A percentile compares a stretch with the other conserved stretches of the same genome.
Conservation (phyloP, 2,888 invertebrate genomes). For the Nycteola revayana region DNA sequence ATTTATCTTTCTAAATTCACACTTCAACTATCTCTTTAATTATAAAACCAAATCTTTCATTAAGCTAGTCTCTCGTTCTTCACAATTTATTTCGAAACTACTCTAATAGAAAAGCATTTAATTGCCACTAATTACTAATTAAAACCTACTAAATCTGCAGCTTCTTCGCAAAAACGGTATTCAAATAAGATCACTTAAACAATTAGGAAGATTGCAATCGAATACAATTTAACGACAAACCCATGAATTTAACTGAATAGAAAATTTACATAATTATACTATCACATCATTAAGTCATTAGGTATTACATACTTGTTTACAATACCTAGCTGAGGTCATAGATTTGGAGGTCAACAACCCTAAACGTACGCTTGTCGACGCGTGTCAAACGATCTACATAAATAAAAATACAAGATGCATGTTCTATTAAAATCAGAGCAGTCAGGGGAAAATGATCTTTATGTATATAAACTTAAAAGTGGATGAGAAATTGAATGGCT, state of each 20-base stretch:
- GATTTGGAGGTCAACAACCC: slow-evolving; percentile 43
- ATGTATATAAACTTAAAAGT: slow-evolving; percentile 5
- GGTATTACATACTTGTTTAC: slow-evolving; percentile 32
- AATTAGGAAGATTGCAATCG: slow-evolving; percentile 12
- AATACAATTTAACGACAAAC: slow-evolving; percentile 19
- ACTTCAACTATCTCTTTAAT: no score
- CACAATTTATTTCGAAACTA: no score
- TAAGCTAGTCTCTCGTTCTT: no score
- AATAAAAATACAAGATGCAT: slow-evolving; percentile 27
- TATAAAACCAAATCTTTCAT: no score
- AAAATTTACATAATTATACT: slow-evolving; percentile 24
- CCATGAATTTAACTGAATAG: slow-evolving; percentile 6
- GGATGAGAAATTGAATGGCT: neutral
- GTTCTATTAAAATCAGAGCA: slow-evolving; percentile 14
- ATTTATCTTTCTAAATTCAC: no score
- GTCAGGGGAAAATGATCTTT: slow-evolving; percentile 29
- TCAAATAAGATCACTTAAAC: neutral
- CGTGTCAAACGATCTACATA: slow-evolving; percentile 59
- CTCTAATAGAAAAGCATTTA: no score
- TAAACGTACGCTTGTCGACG: slow-evolving; percentile 48
- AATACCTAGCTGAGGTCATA: slow-evolving; percentile 47
- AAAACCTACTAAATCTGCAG: no score
- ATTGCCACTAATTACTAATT: no score
- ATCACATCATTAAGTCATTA: slow-evolving; percentile 32
- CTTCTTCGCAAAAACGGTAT: no score